Conservation (phyloP, 2,113 vertebrate species). For the Leuciscus idus region DNA sequence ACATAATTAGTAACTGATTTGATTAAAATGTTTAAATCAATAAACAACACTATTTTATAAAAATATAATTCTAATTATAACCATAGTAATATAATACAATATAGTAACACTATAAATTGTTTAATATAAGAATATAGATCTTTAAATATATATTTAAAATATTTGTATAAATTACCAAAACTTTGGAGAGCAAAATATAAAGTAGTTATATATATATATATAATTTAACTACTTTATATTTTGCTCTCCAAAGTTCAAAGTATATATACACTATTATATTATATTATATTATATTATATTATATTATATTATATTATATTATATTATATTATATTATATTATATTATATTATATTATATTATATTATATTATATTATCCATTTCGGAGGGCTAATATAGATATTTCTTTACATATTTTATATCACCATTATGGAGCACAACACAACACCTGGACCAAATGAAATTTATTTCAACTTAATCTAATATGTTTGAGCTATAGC, state of each 20-base stretch:
- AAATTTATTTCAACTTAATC: neutral
- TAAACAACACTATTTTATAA: neutral
- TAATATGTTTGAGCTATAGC: neutral
- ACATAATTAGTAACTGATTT: neutral
- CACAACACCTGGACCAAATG: neutral
- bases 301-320: neutral
- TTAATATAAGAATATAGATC: neutral
- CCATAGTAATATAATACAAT: no score
- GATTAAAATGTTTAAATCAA: neutral
- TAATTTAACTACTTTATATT: neutral
- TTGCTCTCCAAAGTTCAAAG: no score
- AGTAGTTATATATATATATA: neutral
- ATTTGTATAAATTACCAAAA: no score
- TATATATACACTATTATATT: neutral
- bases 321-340: neutral
- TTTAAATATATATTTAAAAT: neutral
- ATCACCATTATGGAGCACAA: neutral
- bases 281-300: no score
- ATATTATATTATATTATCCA: neutral
- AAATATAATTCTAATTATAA: no score
- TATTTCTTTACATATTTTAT: neutral
- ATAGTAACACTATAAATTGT: no score
- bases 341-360: neutral
- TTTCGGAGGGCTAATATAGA: no score
- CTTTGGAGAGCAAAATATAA: neutral